Evolutionary conservation across 2,797 vertebrate species (phyloP).

Genomic region (Mus spretus): DNA sequence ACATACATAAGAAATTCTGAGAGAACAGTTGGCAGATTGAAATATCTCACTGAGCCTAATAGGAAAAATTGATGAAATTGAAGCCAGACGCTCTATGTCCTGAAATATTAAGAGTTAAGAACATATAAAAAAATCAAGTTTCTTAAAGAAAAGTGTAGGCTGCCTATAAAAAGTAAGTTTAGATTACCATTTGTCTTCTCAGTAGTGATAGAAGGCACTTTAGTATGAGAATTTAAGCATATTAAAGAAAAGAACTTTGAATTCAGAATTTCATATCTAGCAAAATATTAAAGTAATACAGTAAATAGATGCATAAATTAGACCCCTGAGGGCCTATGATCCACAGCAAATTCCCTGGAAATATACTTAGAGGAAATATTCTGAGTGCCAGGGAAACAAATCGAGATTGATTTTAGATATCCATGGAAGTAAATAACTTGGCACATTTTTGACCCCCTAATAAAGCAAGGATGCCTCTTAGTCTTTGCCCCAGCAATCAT

Average conservation of each 20-base stretch:
- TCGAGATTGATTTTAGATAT: not conserved
- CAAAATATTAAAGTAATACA: conserved; percentile 28
- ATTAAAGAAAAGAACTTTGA: not conserved
- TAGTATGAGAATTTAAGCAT: not conserved
- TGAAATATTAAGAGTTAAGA: not conserved
- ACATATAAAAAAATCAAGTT: not conserved
- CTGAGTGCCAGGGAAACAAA: not conserved
- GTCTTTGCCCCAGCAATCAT: not conserved
- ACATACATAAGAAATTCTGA: not conserved
- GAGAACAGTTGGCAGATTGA: not conserved
- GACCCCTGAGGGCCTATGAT: not conserved
- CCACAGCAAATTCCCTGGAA: conserved; percentile 29
- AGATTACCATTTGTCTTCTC: not conserved
- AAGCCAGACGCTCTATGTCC: not conserved
- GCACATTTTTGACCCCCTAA: conserved; percentile 33
- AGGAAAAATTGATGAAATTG: not conserved
- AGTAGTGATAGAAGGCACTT: not conserved
- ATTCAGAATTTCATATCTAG: conserved; percentile 21
- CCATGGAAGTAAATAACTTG: not conserved
- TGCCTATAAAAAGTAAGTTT: not conserved
- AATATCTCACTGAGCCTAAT: not conserved
- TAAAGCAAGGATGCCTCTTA: not conserved
- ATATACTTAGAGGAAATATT: not conserved
- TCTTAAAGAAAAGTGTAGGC: not conserved
- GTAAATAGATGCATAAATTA: conserved; percentile 34